Base-by-base conservation (phyloP, 92 coral and sea anemone species). In the Epizoanthus fatuus region DNA sequence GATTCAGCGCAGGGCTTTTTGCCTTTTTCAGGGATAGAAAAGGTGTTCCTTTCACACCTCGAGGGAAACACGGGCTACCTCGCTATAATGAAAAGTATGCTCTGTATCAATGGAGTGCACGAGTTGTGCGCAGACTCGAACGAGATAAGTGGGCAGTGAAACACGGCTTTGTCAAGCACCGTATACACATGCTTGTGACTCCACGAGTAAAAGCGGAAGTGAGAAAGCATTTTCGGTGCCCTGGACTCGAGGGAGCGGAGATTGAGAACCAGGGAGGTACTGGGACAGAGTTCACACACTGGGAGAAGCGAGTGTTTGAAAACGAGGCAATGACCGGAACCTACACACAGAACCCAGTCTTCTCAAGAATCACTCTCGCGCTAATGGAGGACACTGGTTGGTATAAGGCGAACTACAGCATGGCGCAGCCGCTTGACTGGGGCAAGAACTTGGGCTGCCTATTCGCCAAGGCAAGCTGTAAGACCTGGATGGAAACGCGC, bases 321-420 rank as follows among this genome's bases (percentile, higher is more conserved):
- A 97, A 97, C 90, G 99, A 97, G 91, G 99, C 99, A 25, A 97
- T 97, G 99, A 97, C 99, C 10, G 99, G 99, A 3, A 97, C 99
- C 3, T 97, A 97, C 52, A 97, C 99, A 0, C 99, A 97, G 80
- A 95, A 97, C 81, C 99, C 99, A 45, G 99, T 95, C 8, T 97
- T 97, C 87, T 95, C 98, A 13, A 88, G 96, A 37, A 84, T 95
- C 47, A 97, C 99, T 7, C 85, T 97, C 65, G 99, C 99, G 9
- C 74, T 97, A 32, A 97, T 97, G 99, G 99, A 97, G 63, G 99
- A 97, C 79, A 95, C 99, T 9, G 99, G 99, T 35, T 97, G 99
- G 99, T 97, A 97, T 58, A 86, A 64, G 71, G 96, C 95, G 20
- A 93, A 97, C 88, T 97, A 97, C 84, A 93, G 91, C 91, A 82